Evolutionary conservation across 2,113 vertebrate genomes (phyloP), one percentile per base, ranked within the genome.

Genomic region (Macrotis lagotis): DNA sequence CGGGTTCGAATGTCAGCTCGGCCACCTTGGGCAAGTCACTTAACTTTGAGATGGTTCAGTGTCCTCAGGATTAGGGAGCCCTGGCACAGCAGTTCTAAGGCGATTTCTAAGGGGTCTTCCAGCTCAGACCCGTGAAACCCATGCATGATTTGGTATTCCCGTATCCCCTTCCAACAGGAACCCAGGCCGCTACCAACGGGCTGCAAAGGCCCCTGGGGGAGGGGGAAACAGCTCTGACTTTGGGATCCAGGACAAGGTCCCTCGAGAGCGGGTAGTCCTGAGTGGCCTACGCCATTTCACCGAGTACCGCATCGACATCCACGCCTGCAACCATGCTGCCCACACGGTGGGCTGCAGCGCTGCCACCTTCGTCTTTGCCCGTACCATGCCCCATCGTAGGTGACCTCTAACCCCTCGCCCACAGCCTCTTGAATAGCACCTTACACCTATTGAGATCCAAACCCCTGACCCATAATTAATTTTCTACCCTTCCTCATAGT

Each of bases 271-370:
- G 66, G 98, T 96, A 0, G 98, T 98, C 93, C 96, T 99, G 90
- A 97, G 98, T 0, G 97, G 95, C 89, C 98, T 99, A 94, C 98
- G 98, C 24, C 99, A 99, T 94, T 99, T 99, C 98, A 99, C 99
- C 0, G 98, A 99, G 93, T 99, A 99, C 52, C 98, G 99, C 28
- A 99, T 99, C 3, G 99, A 99, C 97, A 99, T 99, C 96, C 99
- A 99, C 0, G 99, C 98, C 93, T 99, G 99, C 97, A 99, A 99
- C 97, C 99, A 99, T 0, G 99, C 99, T 0, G 99, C 98, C 0
- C 98, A 99, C 96, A 98, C 98, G 0, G 98, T 98, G 96, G 99
- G 99, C 94, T 99, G 99, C 98, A 99, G 99, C 3, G 98, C 98
- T 0, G 98, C 99, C 95, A 99, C 98, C 91, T 99, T 99, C 48